These are phyloP conservation scores for Hymenopus coronatus DNA, from an alignment of 2,888 invertebrate genomes.

Conservation along the genomic window DNA sequence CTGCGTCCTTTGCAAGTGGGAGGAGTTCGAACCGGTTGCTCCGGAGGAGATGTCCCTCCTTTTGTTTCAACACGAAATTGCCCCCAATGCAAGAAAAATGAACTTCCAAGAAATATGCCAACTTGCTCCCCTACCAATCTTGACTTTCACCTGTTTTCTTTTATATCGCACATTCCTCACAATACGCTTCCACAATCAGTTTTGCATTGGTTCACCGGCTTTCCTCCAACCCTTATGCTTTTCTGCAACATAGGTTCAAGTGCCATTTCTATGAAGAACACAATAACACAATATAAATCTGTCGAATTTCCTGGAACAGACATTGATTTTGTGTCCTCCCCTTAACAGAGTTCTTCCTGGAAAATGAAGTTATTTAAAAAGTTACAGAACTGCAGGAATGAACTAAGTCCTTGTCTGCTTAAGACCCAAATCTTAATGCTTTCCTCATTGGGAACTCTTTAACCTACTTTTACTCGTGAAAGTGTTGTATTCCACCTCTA, in stretches of 20 bases:
- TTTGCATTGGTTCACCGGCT: not conserved
- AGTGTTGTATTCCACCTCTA: too few species aligned
- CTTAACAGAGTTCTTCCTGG: too few species aligned
- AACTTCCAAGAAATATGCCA: constrained; percentile 17
- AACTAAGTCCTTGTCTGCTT: too few species aligned
- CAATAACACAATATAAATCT: not conserved
- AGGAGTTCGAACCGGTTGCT: constrained; percentile 28
- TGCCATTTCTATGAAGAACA: not conserved
- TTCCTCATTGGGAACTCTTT: too few species aligned
- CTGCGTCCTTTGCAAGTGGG: not conserved
- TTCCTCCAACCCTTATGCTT: not conserved
- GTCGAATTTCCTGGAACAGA: not conserved
- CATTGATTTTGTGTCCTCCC: not conserved
- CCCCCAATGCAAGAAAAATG: constrained; percentile 11
- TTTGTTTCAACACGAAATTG: constrained; percentile 17
- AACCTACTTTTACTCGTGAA: too few species aligned
- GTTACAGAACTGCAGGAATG: too few species aligned
- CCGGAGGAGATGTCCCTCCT: constrained; percentile 1
- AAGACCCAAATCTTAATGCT: too few species aligned
- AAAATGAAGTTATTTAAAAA: too few species aligned
- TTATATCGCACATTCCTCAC: not conserved
- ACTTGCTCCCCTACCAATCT: not conserved
- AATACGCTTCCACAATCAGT: not conserved
- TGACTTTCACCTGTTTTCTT: not conserved
- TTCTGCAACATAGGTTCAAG: not conserved